Conservation (phyloP, 2,888 invertebrate genomes). For the Melolontha melolontha region DNA sequence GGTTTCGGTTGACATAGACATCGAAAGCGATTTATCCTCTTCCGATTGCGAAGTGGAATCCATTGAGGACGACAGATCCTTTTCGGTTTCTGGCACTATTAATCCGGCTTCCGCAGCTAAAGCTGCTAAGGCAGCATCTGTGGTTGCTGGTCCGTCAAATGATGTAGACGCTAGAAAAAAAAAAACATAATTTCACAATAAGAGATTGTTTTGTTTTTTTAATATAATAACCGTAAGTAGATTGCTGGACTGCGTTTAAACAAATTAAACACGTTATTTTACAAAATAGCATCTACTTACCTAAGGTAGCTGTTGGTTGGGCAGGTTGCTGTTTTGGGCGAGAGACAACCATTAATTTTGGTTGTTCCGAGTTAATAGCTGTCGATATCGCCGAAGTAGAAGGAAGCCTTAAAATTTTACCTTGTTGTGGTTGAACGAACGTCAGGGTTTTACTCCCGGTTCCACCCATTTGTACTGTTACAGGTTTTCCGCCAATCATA, state of each 20-base stretch:
- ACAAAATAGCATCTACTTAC: slow-evolving; percentile 50
- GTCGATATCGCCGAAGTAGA: slow-evolving; percentile 57
- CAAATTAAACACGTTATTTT: too few species aligned
- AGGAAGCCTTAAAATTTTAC: slow-evolving; percentile 63
- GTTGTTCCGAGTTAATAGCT: slow-evolving; percentile 55
- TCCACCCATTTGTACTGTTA: slow-evolving; percentile 78
- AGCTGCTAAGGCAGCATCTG: slow-evolving; percentile 73
- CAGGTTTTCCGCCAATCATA: slow-evolving; percentile 78
- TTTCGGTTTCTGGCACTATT: slow-evolving; percentile 66
- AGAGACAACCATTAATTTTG: slow-evolving; percentile 67
- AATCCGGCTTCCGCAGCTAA: slow-evolving; percentile 74
- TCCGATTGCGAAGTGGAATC: slow-evolving; percentile 41
- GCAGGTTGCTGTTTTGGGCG: slow-evolving; percentile 65
- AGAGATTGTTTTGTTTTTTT: slow-evolving; percentile 8
- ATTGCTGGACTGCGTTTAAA: too few species aligned
- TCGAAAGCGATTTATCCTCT: slow-evolving; percentile 38
- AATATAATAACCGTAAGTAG: background rate
- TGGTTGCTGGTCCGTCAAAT: slow-evolving; percentile 71
- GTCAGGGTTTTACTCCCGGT: slow-evolving; percentile 74
- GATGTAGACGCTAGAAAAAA: slow-evolving; percentile 65
- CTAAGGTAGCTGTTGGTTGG: slow-evolving; percentile 68
- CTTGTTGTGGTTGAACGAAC: slow-evolving; percentile 64
- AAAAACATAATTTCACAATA: slow-evolving; percentile 10
- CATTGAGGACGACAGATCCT: slow-evolving; percentile 45
- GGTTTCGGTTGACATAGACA: slow-evolving; percentile 37